A percentile compares a stretch with the other conserved stretches of the same genome.
Evolutionary conservation across 2,797 vertebrate genomes (phyloP).

Genomic region (Chromis chromis): DNA sequence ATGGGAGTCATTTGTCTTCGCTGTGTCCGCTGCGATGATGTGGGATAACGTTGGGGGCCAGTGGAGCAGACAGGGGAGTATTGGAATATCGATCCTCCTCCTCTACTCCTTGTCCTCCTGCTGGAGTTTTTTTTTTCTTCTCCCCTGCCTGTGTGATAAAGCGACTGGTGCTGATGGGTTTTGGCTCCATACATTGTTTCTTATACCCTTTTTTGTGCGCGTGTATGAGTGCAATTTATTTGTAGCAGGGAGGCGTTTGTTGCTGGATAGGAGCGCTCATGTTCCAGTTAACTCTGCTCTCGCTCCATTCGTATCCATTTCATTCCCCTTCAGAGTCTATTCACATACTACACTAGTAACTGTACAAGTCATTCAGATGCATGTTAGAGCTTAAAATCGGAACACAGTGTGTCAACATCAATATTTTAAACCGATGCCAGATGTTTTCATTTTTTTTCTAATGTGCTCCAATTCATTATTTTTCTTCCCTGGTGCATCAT

Average conservation of each 20-base stretch:
- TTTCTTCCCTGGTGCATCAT: too few relatives aligned
- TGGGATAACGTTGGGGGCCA: constrained; percentile 77
- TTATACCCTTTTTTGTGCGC: constrained; percentile 38
- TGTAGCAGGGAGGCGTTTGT: constrained; percentile 50
- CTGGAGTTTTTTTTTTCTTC: constrained; percentile 43
- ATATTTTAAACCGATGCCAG: too few relatives aligned
- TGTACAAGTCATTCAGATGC: constrained; percentile 1
- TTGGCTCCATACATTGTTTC: constrained; percentile 67
- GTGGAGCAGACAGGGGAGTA: constrained; percentile 79
- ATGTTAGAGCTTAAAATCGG: neutral
- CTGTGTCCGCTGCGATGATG: constrained; percentile 75
- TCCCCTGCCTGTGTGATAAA: constrained; percentile 65
- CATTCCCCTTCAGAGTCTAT: constrained; percentile 13
- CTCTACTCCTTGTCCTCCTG: constrained; percentile 56
- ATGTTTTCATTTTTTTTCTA: too few relatives aligned
- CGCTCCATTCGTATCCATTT: constrained; percentile 7
- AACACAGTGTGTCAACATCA: too few relatives aligned
- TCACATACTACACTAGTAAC: constrained; percentile 23
- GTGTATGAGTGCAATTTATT: constrained; percentile 51
- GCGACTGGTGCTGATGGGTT: constrained; percentile 61
- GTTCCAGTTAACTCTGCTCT: constrained; percentile 40
- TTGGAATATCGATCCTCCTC: constrained; percentile 80
- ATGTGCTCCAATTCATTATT: too few relatives aligned
- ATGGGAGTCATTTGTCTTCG: constrained; percentile 79
- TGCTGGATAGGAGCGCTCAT: constrained; percentile 32